phyloP scores from a whole-genome alignment of 2,888 invertebrate genomes.

The Lasioglossum figueresi region DNA sequence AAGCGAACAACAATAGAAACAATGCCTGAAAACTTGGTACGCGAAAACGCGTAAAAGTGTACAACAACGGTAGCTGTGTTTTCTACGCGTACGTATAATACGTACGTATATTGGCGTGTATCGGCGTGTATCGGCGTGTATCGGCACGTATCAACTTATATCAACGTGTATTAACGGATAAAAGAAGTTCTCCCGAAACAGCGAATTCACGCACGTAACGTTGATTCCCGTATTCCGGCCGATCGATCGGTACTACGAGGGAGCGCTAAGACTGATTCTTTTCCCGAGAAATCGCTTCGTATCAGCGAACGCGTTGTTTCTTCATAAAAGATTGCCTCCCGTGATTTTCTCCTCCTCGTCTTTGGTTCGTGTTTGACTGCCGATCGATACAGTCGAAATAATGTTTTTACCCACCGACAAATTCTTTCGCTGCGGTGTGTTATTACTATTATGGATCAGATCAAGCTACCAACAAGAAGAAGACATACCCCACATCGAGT shows the following conservation, averaged over 20 bases:
- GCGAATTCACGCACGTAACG: constrained; percentile 49
- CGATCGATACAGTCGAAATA: constrained; percentile 45
- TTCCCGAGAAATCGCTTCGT: constrained; percentile 28
- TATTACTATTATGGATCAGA: constrained; percentile 83
- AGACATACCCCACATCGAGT: constrained; percentile 96
- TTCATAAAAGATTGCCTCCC: constrained; percentile 18
- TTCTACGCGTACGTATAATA: not conserved
- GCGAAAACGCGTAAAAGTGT: constrained; percentile 27
- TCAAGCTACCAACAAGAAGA: constrained; percentile 91
- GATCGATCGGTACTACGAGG: constrained; percentile 61
- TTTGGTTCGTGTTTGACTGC: not conserved
- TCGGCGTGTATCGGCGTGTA: not conserved
- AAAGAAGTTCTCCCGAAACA: constrained; percentile 43
- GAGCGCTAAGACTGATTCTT: constrained; percentile 57
- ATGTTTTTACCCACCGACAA: constrained; percentile 67
- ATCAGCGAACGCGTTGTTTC: constrained; percentile 25
- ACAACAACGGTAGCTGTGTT: not conserved
- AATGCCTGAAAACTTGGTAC: constrained; percentile 6
- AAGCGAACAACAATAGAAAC: not conserved
- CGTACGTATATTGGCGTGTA: not conserved
- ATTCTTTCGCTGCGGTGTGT: constrained; percentile 74
- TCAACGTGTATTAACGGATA: constrained; percentile 21
- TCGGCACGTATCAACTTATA: not conserved
- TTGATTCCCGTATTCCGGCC: constrained; percentile 55
- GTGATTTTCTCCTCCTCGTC: not conserved